Evolutionary conservation across 2,113 vertebrate genomes (phyloP).

Genomic region (Anhinga rufa): DNA sequence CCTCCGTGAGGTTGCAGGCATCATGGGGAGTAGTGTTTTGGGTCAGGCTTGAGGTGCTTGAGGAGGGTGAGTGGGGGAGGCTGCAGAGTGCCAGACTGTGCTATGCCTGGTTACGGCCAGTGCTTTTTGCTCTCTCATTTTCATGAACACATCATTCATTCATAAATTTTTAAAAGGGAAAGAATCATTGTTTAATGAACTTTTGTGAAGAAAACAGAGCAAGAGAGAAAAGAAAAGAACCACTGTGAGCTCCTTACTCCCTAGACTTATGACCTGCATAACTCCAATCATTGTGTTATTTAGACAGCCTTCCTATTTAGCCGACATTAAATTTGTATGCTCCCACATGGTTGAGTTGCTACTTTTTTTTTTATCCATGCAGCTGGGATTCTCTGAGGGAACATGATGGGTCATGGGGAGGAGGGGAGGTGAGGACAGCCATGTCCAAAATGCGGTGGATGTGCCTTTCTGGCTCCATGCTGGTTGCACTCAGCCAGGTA

Average conservation of each 20-base stretch:
- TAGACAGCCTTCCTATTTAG: conserved; percentile 53
- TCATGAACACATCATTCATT: background rate
- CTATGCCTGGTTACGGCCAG: background rate
- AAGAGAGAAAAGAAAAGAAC: background rate
- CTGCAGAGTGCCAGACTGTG: background rate
- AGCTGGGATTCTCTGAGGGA: conserved; percentile 47
- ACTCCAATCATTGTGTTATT: conserved; percentile 4
- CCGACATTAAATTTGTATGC: conserved; percentile 44
- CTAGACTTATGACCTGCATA: conserved; percentile 47
- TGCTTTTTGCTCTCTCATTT: conserved; percentile 22
- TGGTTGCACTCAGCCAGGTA: conserved; percentile 9
- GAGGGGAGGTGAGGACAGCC: background rate
- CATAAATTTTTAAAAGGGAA: conserved; percentile 15
- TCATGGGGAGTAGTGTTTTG: background rate
- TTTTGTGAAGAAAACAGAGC: background rate
- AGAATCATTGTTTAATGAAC: conserved; percentile 56
- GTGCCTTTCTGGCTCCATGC: background rate
- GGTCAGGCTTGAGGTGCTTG: background rate
- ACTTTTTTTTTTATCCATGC: conserved; percentile 18
- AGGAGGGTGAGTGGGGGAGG: fast-evolving
- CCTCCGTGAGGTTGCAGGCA: background rate
- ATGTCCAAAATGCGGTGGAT: background rate
- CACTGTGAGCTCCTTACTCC: background rate
- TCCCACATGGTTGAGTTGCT: conserved; percentile 31
- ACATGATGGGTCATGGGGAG: conserved; percentile 16